phyloP scores from a whole-genome alignment of 2,113 vertebrate species.

The Meles meles region DNA sequence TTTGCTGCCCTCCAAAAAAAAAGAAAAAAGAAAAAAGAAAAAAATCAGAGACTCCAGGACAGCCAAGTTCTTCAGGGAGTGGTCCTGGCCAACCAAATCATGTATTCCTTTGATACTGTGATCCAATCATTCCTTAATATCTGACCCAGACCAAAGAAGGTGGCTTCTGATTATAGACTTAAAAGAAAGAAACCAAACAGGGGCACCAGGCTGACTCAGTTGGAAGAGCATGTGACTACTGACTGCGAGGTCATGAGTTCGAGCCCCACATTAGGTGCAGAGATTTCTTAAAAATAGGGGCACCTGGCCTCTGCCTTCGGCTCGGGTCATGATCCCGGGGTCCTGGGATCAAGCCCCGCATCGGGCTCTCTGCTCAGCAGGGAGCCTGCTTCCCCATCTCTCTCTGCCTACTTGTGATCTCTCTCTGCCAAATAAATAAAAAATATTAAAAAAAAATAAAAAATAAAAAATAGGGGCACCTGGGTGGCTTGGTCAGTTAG shows the following conservation, averaged over 20 bases:
- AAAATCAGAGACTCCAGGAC: not conserved
- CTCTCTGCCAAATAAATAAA: no score
- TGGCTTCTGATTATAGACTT: not conserved
- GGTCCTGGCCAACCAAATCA: not conserved
- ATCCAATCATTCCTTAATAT: slow-evolving; percentile 12
- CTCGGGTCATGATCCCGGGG: no score
- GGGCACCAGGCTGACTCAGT: not conserved
- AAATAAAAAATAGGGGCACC: not conserved
- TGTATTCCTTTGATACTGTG: not conserved
- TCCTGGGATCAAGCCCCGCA: no score
- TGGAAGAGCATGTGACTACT: not conserved
- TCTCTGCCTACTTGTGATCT: no score
- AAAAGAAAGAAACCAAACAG: not conserved
- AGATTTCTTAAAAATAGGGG: not conserved
- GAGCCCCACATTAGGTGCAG: not conserved
- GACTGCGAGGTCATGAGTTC: not conserved
- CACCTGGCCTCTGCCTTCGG: no score
- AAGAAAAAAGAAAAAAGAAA: not conserved
- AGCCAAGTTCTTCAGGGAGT: slow-evolving; percentile 7
- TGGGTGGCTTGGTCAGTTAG: not conserved
- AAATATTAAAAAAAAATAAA: no score
- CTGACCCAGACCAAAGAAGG: not conserved
- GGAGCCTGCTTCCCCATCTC: no score
- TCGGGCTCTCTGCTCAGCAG: no score
- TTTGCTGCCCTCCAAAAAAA: not conserved